A percentile compares a stretch with the other conserved stretches of the same genome.
Conservation (phyloP, 1,140 invertebrate species). For the Lucilia cuprina region DNA sequence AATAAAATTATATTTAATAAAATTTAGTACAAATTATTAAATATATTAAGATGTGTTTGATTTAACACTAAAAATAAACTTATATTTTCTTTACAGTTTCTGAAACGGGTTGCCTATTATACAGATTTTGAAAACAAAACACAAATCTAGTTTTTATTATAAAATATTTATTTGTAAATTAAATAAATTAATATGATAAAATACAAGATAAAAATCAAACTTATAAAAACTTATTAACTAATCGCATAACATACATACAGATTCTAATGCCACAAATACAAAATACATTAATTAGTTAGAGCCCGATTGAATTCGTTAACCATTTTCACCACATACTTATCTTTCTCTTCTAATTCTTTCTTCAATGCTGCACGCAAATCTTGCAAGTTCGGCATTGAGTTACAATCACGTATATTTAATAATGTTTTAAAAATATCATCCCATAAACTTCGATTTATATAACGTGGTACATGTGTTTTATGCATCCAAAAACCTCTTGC, state of each 20-base stretch:
- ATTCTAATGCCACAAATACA: too few species aligned
- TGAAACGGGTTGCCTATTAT: too few species aligned
- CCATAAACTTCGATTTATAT: conserved; percentile 71
- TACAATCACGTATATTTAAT: conserved; percentile 74
- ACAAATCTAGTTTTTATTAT: not conserved
- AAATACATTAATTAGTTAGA: not conserved
- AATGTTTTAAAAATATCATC: conserved; percentile 72
- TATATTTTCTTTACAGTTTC: too few species aligned
- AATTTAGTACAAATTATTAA: conserved; percentile 1
- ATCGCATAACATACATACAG: not conserved
- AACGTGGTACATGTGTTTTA: conserved; percentile 63
- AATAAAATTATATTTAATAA: not conserved
- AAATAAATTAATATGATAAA: not conserved
- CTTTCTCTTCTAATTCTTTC: conserved; percentile 66
- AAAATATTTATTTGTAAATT: not conserved
- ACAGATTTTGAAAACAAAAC: too few species aligned
- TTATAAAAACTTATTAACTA: not conserved
- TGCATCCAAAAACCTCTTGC: conserved; percentile 50
- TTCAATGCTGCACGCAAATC: conserved; percentile 70
- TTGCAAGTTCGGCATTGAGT: conserved; percentile 71
- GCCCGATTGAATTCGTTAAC: conserved; percentile 42
- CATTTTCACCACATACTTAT: conserved; percentile 54
- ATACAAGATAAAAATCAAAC: not conserved
- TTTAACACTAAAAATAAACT: too few species aligned
- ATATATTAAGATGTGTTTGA: not conserved